phyloP scores from a whole-genome alignment of 2,888 invertebrate genomes.

The Synanthedon andrenaeformis region DNA sequence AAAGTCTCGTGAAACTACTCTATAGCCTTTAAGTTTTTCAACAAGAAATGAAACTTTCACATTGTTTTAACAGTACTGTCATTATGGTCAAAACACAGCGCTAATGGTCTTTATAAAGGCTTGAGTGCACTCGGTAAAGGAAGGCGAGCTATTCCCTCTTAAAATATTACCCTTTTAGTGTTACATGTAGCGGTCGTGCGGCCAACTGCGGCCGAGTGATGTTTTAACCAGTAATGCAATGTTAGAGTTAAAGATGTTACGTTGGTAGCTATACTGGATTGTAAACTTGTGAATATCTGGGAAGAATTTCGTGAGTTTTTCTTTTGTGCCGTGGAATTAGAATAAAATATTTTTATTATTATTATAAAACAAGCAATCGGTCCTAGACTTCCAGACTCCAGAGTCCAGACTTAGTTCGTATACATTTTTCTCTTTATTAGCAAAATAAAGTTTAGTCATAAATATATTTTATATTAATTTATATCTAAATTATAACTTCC shows the following conservation, averaged over 20 bases:
- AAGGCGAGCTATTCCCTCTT: slow-evolving; percentile 42
- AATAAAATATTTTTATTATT: too few species aligned
- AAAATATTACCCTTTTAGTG: slow-evolving; percentile 63
- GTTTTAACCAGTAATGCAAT: slow-evolving; percentile 22
- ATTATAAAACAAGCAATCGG: too few species aligned
- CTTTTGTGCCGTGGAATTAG: too few species aligned
- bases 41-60: neutral
- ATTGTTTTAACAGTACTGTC: slow-evolving; percentile 9
- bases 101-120: slow-evolving; percentile 48
- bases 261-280: slow-evolving; percentile 1
- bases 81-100: slow-evolving; percentile 30
- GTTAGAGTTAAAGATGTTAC: slow-evolving; percentile 3
- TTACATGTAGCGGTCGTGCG: slow-evolving; percentile 29
- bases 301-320: too few species aligned
- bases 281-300: neutral
- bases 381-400: too few species aligned
- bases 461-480: too few species aligned
- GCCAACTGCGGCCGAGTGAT: slow-evolving; percentile 25
- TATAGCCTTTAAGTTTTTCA: neutral
- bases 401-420: too few species aligned
- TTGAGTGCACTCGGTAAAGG: slow-evolving; percentile 43
- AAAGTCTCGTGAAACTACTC: neutral
- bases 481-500: too few species aligned
- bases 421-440: too few species aligned
- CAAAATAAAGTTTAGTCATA: too few species aligned